Evolutionary conservation across 2,113 vertebrate genomes (phyloP).

Genomic region (Xiphorhynchus elegans): DNA sequence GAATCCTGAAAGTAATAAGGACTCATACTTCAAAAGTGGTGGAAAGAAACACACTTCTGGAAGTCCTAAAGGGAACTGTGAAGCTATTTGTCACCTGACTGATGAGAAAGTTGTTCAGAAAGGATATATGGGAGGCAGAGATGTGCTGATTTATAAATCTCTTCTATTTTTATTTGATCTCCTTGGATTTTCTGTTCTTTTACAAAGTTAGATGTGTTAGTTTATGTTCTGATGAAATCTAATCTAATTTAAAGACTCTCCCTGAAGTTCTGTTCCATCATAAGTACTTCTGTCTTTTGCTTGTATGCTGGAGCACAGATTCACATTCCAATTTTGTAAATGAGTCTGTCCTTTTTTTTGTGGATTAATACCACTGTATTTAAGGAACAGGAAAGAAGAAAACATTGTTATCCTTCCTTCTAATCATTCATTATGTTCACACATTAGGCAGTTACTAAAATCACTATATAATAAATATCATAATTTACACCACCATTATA

Average conservation of each 20-base stretch:
- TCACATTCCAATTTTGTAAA: background rate
- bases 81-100: background rate
- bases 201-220: background rate
- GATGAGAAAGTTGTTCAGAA: background rate
- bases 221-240: background rate
- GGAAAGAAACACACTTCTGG: background rate
- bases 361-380: background rate
- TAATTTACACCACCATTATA: background rate
- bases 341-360: background rate
- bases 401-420: background rate
- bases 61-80: background rate
- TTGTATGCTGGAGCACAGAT: background rate
- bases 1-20: background rate
- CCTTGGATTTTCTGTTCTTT: background rate
- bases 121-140: background rate
- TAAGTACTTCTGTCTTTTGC: background rate
- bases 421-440: background rate
- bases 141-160: background rate
- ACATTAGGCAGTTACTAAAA: background rate
- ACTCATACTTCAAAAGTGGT: background rate
- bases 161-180: background rate
- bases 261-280: background rate
- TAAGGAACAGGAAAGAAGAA: background rate
- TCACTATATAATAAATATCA: background rate
- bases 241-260: background rate